These are phyloP conservation scores for Leptopilina syphax DNA, from an alignment of 2,888 invertebrate genomes.

Conservation along the genomic window DNA sequence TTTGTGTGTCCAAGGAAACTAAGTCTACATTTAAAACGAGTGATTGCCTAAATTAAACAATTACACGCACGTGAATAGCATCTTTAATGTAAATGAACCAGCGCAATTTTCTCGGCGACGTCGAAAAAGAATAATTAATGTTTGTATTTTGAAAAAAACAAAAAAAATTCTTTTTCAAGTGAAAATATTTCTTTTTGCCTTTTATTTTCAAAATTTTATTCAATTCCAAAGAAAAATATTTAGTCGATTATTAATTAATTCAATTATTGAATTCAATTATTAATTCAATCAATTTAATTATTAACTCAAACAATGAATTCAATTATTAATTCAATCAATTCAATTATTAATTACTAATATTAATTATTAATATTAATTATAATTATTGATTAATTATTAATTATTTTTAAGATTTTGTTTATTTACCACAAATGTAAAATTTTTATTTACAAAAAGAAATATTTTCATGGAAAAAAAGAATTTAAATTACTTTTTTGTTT, in stretches of 20 bases:
- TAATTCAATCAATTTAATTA: no score
- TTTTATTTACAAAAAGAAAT: background rate
- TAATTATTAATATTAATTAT: no score
- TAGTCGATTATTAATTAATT: no score
- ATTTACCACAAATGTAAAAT: no score
- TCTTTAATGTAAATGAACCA: constrained; percentile 25
- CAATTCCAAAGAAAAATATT: no score
- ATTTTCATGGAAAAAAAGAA: background rate
- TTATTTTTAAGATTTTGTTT: background rate
- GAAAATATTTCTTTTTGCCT: background rate
- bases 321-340: no score
- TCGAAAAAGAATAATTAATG: background rate
- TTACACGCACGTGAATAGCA: constrained; percentile 26
- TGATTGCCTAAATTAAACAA: constrained; percentile 30
- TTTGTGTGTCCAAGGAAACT: background rate
- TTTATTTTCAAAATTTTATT: no score
- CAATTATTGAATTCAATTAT: no score
- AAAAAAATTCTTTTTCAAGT: background rate
- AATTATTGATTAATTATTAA: no score
- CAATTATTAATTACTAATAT: no score
- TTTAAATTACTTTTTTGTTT: no score
- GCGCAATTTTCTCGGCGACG: constrained; percentile 22
- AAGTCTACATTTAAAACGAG: constrained; percentile 24
- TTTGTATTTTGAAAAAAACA: background rate
- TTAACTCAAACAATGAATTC: no score